Base-by-base conservation (phyloP, 2,797 vertebrate genomes). In the Aplochiton taeniatus region DNA sequence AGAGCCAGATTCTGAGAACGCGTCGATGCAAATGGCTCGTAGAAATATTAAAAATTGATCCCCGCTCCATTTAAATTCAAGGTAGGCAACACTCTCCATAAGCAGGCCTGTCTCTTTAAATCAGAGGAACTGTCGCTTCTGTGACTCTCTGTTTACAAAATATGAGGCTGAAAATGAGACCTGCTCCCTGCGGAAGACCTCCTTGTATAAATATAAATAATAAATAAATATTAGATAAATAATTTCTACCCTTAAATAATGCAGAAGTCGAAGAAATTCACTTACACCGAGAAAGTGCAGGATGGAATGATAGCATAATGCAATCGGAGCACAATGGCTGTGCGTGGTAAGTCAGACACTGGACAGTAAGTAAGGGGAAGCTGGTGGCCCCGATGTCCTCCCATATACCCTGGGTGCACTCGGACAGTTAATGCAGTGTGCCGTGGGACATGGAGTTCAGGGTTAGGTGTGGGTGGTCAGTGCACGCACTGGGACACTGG, bases 161-260 rank as follows among this genome's bases (percentile, higher is more conserved):
- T 91, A 91, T 86, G 88, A 90, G 84, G 70, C 88, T 92, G 91
- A 92, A 93, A 94, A 94, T 92, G 91, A 94, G 92, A 93, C 90
- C 88, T 92, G 90, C 89, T 93, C 92, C 91, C 92, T 80, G 76
- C 70, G 89, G 91, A 87, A 89, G 68, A 79, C 83, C 88, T 89
- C 86, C 89, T 90, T 93, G 91, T 93, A 90, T 92, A 90, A 93
- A 89, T 91, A 89, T 92, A 90, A 94, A 93, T 93, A 92, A 93
- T 93, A 88, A 84, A 86, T 82, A 74, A 88, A 92, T 90, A 91
- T 91, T 90, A 87, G 90, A 92, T 93, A 86, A 93, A 94, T 93
- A 86, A 93, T 93, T 90, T 93, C 88, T 84, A 80, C 67, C 62
- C 63, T 65, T 93, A 73, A 93, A 93, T 92, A 91, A 92, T 93